These are phyloP conservation scores for Drosophila mayaguana DNA, from an alignment of 2,888 invertebrate genomes.

Conservation along the genomic window DNA sequence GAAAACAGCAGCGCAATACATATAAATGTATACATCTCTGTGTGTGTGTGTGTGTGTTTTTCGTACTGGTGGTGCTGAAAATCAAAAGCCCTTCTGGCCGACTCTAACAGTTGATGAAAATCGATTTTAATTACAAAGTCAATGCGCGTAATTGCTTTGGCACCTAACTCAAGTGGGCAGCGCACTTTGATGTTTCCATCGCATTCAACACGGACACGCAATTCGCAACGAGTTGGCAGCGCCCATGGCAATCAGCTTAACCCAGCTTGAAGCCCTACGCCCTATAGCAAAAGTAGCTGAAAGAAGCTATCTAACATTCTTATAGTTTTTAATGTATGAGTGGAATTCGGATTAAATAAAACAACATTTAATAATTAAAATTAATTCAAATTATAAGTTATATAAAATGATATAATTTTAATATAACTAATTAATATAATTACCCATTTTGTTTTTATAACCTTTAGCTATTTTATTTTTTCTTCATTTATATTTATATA, in stretches of 20 bases:
- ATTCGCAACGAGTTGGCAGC: constrained; percentile 44
- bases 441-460: too few species aligned
- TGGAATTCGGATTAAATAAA: too few species aligned
- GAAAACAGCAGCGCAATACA: constrained; percentile 62
- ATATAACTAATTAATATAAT: too few species aligned
- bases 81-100: constrained; percentile 59
- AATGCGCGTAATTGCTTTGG: constrained; percentile 78
- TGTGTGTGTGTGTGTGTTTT: constrained; percentile 11
- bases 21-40: not conserved
- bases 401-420: too few species aligned
- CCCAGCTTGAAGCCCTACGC: constrained; percentile 5
- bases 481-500: too few species aligned
- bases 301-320: not conserved
- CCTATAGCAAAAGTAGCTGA: not conserved
- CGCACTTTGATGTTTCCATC: constrained; percentile 63
- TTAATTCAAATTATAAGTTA: too few species aligned
- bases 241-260: constrained; percentile 35
- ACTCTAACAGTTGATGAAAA: constrained; percentile 70
- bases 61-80: constrained; percentile 34
- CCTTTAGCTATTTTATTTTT: too few species aligned
- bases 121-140: constrained; percentile 80
- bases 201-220: constrained; percentile 30
- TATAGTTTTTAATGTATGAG: not conserved
- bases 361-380: too few species aligned
- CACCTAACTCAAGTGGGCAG: constrained; percentile 71